These are phyloP conservation scores for Ochotona curzoniae DNA, from an alignment of 2,113 vertebrate genomes.

Conservation along the genomic window DNA sequence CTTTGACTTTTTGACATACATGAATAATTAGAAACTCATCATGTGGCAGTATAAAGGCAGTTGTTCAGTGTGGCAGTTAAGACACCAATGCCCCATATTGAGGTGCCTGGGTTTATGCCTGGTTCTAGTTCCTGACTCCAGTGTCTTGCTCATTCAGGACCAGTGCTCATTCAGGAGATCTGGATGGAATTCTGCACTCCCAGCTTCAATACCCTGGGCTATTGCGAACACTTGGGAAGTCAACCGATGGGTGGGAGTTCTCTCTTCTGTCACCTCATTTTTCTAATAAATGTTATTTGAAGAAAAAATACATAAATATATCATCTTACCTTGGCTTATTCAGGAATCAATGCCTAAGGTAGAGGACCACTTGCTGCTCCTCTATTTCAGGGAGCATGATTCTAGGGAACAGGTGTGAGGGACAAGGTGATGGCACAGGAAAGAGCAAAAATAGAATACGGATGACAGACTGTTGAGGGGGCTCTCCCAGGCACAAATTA, in stretches of 20 bases:
- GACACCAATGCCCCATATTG: no score
- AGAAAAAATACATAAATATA: not conserved
- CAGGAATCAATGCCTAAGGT: not conserved
- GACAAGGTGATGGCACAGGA: not conserved
- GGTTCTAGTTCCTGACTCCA: no score
- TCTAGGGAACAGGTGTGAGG: not conserved
- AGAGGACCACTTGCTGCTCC: not conserved
- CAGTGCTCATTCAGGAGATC: no score
- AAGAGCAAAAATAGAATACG: not conserved
- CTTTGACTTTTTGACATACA: not conserved
- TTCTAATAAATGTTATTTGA: no score
- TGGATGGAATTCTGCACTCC: no score
- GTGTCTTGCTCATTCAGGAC: no score
- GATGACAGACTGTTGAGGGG: not conserved
- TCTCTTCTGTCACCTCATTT: no score
- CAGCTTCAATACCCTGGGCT: no score
- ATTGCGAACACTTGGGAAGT: no score
- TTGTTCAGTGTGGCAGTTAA: no score
- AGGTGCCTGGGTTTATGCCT: no score
- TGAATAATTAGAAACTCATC: not conserved
- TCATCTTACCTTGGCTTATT: not conserved
- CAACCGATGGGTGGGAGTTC: no score
- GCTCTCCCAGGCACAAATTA: not conserved
- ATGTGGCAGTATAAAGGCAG: not conserved
- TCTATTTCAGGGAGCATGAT: not conserved